These are phyloP conservation scores for Cryptoleucopteryx plumbea DNA, from an alignment of 2,113 vertebrate species.

Conservation along the genomic window DNA sequence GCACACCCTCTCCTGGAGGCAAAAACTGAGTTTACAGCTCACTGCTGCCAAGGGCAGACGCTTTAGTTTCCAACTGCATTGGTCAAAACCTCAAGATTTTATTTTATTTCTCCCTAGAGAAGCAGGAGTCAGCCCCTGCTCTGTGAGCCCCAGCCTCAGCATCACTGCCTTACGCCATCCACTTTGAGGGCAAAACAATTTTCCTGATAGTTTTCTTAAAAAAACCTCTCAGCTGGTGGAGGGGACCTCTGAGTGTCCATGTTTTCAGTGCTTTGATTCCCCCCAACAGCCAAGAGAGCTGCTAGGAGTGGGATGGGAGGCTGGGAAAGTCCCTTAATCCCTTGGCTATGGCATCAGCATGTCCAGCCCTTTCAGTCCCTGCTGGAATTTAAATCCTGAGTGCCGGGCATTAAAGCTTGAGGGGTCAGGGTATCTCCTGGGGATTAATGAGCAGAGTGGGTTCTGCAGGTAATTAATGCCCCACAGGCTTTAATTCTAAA, in stretches of 20 bases:
- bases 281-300: not conserved
- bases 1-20: not conserved
- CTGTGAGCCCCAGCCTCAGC: not conserved
- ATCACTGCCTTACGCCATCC: not conserved
- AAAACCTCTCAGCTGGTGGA: not conserved
- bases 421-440: not conserved
- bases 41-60: not conserved
- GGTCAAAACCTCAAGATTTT: not conserved
- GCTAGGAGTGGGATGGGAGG: not conserved
- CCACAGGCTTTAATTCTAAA: not conserved
- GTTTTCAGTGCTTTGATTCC: not conserved
- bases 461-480: not conserved
- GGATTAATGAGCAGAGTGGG: not conserved
- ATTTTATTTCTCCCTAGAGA: not conserved
- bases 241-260: accelerated
- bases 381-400: not conserved
- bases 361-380: not conserved
- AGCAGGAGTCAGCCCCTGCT: not conserved
- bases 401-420: not conserved
- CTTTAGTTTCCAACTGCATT: not conserved
- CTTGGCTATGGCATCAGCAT: not conserved
- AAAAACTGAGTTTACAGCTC: not conserved
- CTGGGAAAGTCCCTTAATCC: not conserved
- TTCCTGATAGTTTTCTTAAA: not conserved
- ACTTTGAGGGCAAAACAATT: not conserved